Evolutionary conservation across 2,888 invertebrate species (phyloP), one percentile per base, ranked within the genome.

Genomic region (Cartodere bifasciata): DNA sequence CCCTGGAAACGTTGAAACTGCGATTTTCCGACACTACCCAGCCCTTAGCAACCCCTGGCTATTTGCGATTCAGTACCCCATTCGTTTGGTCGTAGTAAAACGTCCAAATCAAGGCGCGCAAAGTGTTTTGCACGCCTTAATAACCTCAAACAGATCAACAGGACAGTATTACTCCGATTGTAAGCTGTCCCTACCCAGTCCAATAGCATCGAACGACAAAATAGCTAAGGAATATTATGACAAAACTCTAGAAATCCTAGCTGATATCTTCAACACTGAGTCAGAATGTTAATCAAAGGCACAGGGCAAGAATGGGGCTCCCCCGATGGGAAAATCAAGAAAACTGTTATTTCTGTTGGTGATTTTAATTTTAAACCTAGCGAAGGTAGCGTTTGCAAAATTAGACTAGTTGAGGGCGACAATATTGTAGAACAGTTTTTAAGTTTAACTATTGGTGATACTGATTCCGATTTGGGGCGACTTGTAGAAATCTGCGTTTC

Each of bases 1-100:
- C 44, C 65, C 63, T 2, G 65, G 64, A 2, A 62, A 62, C 39
- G 58, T 56, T 1, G 62, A 62, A 46, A 63, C 63, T 0, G 36
- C 42, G 4, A 60, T 64, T 23, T 62, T 46, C 41, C 49, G 60
- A 13, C 41, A 61, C 36, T 62, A 55, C 40, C 58, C 58, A 3
- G 49, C 46, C 6, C 38, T 60, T 26, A 49, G 43, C 16, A 58
- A 56, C 34, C 46, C 45, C 7, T 53, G 52, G 45, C 38, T 59
- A 20, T 59, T 46, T 36, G 51, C 49, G 5, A 37, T 62, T 4
- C 61, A 60, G 51, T 60, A 55, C 52, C 57, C 59, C 2, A 46
- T 61, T 28, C 46, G 62, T 25, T 23, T 49, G 10, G 14, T 63
- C 2, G 42, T 60, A 4, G 45, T 61, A 15, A 62, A 62, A 41